Base-by-base conservation (phyloP, 2,888 invertebrate species). In the Dryomyza anilis region DNA sequence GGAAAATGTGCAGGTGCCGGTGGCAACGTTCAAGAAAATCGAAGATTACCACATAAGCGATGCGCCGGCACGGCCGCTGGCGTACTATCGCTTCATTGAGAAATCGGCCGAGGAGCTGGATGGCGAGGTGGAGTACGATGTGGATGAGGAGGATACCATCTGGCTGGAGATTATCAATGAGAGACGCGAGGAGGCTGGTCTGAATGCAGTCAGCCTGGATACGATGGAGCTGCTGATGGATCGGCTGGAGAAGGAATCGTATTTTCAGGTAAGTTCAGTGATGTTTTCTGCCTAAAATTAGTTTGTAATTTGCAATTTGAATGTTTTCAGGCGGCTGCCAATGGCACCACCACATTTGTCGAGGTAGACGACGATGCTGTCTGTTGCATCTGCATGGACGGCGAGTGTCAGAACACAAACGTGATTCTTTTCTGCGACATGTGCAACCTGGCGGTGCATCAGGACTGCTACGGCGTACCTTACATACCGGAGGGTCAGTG, bases 361-460 rank as follows among this genome's bases (percentile, higher is more conserved):
- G 92, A 95, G 1, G 94, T 94, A 6, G 98, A 98, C 75, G 98
- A 98, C 77, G 98, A 98, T 84, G 98, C 98, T 0, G 97, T 98
- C 0, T 99, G 99, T 80, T 97, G 96, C 78, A 98, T 99, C 73
- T 99, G 99, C 81, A 93, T 95, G 90, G 98, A 99, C 76, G 98
- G 98, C 2, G 98, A 98, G 82, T 98, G 98, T 81, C 95, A 98
- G 83, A 98, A 98, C 83, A 95, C 95, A 59, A 99, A 99, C 83
- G 98, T 97, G 52, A 99, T 99, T 73, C 86, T 99, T 58, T 99
- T 99, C 85, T 99, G 99, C 85, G 99, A 99, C 85, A 97, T 98
- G 96, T 99, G 99, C 84, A 98, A 99, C 84, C 85, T 99, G 71
- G 97, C 99, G 27, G 98, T 99, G 14, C 99, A 99, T 84, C 99